Evolutionary conservation across 2,113 vertebrate species (phyloP), one percentile per base, ranked within the genome.

Genomic region (Benitochromis conjunctus): DNA sequence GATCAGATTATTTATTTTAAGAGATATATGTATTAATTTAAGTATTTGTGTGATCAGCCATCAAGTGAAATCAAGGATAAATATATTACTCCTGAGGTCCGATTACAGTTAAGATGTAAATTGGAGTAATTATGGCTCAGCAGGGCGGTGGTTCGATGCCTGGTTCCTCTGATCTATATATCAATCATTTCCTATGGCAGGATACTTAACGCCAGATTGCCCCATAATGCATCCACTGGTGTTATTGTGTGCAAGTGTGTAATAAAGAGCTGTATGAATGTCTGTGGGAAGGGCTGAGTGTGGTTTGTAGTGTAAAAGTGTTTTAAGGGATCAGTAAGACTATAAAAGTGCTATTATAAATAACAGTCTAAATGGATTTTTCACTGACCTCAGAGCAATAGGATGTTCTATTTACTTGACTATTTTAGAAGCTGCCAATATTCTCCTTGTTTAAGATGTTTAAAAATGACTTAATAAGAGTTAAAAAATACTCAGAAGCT

Each of bases 221-320:
- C 0, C 19, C 62, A 41, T 19, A 41, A 41, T 0, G 1, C 11
- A 1, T 41, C 36, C 62, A 14, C 7, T 66, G 19, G 12, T 41
- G 58, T 36, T 62, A 62, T 62, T 62, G 58, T 62, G 36, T 16
- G 62, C 36, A 21, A 24, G 36, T 43, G 62, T 69, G 64, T 43
- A n/a, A 24, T 69, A 69, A 41, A 69, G 62, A 4, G 12, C n/a
- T 1, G 62, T 41, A 0, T 41, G 36, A 21, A 66, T 0, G 11
- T 24, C n/a, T 69, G 62, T 16, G 36, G 36, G 62, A 69, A 1
- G n/a, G 36, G 36, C n/a, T 69, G 21, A 69, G n/a, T 69, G 62
- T 69, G n/a, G 36, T n/a, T 66, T 66, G 62, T 41, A 66, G 62
- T 66, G 36, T 69, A 69, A 14, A 43, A 24, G 62, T 69, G 62